A percentile compares a stretch with the other conserved stretches of the same genome.
phyloP scores from a whole-genome alignment of 2,113 vertebrate genomes.

The Verasper variegatus region DNA sequence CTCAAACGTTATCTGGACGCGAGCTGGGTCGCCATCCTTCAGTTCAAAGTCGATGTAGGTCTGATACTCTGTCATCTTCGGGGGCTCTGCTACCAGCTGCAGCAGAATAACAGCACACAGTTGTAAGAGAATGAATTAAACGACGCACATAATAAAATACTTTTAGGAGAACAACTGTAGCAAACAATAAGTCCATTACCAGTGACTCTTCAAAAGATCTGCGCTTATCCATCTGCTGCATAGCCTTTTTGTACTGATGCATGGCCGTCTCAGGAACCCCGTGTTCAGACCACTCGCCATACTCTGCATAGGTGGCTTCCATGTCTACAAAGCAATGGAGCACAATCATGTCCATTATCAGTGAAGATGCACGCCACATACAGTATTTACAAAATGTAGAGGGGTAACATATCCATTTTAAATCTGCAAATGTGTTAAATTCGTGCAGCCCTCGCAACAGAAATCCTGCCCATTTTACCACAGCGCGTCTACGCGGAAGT shows the following conservation, averaged over 20 bases:
- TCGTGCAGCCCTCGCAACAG: slow-evolving; percentile 7
- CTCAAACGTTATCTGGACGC: slow-evolving; percentile 93
- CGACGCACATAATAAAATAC: not conserved
- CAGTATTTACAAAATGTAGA: not conserved
- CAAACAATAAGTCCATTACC: slow-evolving; percentile 79
- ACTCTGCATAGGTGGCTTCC: slow-evolving; percentile 92
- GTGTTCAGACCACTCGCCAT: slow-evolving; percentile 93
- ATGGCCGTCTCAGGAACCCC: slow-evolving; percentile 82
- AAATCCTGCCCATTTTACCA: slow-evolving; percentile 16
- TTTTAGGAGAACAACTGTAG: not conserved
- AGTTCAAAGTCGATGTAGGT: slow-evolving; percentile 93
- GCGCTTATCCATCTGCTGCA: slow-evolving; percentile 88
- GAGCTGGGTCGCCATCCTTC: slow-evolving; percentile 92
- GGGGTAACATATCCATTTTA: no score
- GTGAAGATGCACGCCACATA: no score
- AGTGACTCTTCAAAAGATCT: slow-evolving; percentile 90
- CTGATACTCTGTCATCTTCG: slow-evolving; percentile 94
- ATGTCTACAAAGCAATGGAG: slow-evolving; percentile 84
- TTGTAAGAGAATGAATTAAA: not conserved
- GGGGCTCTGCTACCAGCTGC: slow-evolving; percentile 91
- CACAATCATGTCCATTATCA: not conserved
- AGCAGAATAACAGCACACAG: slow-evolving; percentile 21
- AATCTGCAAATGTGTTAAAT: no score
- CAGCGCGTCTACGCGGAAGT: slow-evolving; percentile 37
- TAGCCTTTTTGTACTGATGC: slow-evolving; percentile 88